Conservation (phyloP, 1,140 invertebrate genomes). For the Magallana gigas region DNA sequence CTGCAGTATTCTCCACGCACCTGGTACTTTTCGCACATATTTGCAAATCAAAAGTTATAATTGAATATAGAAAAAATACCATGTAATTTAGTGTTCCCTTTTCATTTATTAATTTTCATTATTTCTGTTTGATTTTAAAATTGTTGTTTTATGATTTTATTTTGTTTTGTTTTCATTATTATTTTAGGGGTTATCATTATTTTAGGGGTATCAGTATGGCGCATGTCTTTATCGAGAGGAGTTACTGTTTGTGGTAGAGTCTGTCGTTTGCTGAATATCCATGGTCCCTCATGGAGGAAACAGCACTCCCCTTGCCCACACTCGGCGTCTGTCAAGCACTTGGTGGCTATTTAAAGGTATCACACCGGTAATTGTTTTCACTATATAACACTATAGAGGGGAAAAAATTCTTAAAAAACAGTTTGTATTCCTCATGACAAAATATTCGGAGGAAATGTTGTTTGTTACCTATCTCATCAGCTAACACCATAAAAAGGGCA, state of each 20-base stretch:
- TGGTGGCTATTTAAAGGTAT: neutral
- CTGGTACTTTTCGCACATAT: constrained; percentile 46
- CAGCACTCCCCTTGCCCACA: constrained; percentile 44
- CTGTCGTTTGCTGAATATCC: constrained; percentile 41
- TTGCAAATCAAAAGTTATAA: neutral
- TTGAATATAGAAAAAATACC: neutral
- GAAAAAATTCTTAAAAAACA: too few species aligned
- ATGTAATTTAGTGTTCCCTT: neutral
- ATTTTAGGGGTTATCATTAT: too few species aligned
- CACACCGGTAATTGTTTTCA: too few species aligned
- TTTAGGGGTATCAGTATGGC: too few species aligned
- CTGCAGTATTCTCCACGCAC: constrained; percentile 30
- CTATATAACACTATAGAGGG: too few species aligned
- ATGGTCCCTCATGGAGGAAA: constrained; percentile 43
- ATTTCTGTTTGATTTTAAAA: neutral
- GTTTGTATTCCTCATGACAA: too few species aligned
- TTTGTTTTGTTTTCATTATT: too few species aligned
- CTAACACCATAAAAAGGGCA: too few species aligned
- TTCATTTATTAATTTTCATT: neutral
- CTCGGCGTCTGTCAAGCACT: constrained; percentile 39
- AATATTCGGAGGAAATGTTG: too few species aligned
- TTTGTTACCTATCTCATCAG: too few species aligned
- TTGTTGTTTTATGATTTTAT: too few species aligned
- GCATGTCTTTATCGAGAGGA: neutral
- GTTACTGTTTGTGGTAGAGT: neutral